A percentile compares a stretch with the other conserved stretches of the same genome.
Conservation (phyloP, 2,113 vertebrate species). For the Xiphias gladius region DNA sequence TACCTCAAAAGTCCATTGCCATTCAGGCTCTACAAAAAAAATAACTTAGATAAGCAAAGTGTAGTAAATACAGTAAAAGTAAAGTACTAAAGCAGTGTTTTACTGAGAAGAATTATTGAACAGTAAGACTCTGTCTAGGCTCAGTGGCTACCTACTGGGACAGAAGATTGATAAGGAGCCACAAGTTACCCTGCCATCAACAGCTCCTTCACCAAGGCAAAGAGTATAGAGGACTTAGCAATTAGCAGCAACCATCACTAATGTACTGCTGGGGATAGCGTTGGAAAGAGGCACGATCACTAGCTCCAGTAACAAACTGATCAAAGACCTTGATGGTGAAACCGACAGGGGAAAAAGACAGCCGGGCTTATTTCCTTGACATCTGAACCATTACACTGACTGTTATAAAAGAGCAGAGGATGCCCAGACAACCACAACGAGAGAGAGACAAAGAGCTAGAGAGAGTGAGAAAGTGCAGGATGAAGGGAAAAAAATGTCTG, state of each 20-base stretch:
- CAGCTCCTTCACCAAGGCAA: conserved; percentile 35
- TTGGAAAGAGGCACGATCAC: conserved; percentile 18
- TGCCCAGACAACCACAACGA: conserved; percentile 34
- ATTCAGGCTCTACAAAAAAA: neutral
- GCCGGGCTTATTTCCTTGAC: conserved; percentile 52
- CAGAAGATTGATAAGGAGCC: conserved; percentile 50
- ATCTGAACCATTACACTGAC: conserved; percentile 65
- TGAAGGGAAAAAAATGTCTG: conserved; percentile 38
- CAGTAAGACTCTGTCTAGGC: conserved; percentile 2
- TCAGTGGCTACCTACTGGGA: conserved; percentile 30
- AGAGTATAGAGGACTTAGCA: conserved; percentile 50
- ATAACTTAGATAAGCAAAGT: neutral
- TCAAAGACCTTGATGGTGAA: conserved; percentile 65
- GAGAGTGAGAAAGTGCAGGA: conserved; percentile 25
- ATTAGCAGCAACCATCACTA: conserved; percentile 54
- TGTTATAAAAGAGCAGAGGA: conserved; percentile 50
- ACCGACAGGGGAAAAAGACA: conserved; percentile 37
- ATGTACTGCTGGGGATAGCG: conserved; percentile 21
- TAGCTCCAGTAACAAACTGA: conserved; percentile 62
- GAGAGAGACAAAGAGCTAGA: conserved; percentile 24
- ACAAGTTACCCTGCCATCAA: conserved; percentile 51
- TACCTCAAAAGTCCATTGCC: neutral
- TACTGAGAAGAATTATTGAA: conserved; percentile 30
- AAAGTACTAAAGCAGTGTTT: neutral
- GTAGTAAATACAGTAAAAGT: conserved; percentile 14